These are phyloP conservation scores for Heliconius nattereri DNA, from an alignment of 1,140 invertebrate genomes.

Conservation along the genomic window DNA sequence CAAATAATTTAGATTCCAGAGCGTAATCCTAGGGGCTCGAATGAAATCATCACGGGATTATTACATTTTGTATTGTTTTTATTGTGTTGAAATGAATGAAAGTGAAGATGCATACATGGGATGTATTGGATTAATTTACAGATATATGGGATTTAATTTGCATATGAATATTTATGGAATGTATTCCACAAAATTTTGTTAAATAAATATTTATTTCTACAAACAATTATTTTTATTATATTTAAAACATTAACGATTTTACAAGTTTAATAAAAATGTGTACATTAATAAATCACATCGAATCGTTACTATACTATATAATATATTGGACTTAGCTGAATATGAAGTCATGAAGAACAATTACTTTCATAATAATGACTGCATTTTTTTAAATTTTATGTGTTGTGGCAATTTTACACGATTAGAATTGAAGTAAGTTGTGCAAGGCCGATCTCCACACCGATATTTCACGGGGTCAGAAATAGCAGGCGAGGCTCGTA, in stretches of 20 bases:
- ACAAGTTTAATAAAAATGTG: too few species aligned
- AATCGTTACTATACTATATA: too few species aligned
- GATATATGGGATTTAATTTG: neutral
- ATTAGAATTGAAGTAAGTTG: conserved; percentile 67
- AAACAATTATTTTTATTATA: too few species aligned
- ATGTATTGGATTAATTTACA: too few species aligned
- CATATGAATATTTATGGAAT: neutral
- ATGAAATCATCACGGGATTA: neutral
- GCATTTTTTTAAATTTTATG: conserved; percentile 42
- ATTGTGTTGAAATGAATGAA: neutral
- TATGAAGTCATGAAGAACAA: too few species aligned
- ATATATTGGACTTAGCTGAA: too few species aligned
- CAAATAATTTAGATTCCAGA: conserved; percentile 34
- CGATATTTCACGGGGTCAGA: conserved; percentile 75
- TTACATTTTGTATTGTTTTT: neutral
- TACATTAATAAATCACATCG: too few species aligned
- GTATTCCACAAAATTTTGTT: neutral
- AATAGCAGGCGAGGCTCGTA: conserved; percentile 72
- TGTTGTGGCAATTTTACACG: conserved; percentile 52
- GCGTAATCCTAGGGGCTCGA: neutral
- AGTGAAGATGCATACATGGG: too few species aligned
- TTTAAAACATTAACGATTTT: too few species aligned
- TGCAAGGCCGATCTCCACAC: conserved; percentile 72
- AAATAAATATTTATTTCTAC: neutral
- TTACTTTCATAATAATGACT: neutral